phyloP scores from a whole-genome alignment of 2,797 vertebrate genomes.

The Silurus aristotelis region DNA sequence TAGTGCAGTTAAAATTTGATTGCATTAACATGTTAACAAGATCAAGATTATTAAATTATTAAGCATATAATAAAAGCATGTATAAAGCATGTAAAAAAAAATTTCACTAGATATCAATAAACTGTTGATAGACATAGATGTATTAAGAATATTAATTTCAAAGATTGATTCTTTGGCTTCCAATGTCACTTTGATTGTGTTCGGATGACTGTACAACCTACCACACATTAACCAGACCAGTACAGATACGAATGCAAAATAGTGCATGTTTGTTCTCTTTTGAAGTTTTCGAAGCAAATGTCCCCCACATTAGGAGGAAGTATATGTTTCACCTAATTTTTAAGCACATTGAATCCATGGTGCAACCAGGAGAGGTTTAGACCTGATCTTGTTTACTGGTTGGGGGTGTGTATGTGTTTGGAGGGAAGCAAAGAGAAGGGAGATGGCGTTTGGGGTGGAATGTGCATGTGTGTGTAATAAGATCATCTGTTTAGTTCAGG shows the following conservation, averaged over 20 bases:
- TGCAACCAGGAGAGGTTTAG: neutral
- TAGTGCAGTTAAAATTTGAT: too few relatives aligned
- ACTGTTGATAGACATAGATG: neutral
- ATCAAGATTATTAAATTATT: slow-evolving; percentile 14
- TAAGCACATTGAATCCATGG: neutral
- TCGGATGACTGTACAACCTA: neutral
- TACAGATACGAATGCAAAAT: neutral
- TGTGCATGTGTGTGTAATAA: slow-evolving; percentile 16
- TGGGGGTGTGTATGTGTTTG: neutral
- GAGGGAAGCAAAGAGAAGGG: too few relatives aligned
- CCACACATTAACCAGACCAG: neutral
- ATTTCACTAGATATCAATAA: neutral
- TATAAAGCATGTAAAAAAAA: too few relatives aligned
- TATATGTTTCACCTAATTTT: neutral
- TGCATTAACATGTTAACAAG: neutral
- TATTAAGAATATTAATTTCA: neutral
- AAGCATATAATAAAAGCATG: too few relatives aligned
- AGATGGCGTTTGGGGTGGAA: neutral
- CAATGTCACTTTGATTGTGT: neutral
- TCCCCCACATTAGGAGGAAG: neutral
- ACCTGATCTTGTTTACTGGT: slow-evolving; percentile 15
- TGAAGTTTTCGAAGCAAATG: neutral
- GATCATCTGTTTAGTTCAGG: slow-evolving; percentile 10
- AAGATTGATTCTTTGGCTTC: neutral
- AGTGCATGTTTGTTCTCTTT: neutral